Evolutionary conservation across 2,888 invertebrate species (phyloP), one percentile per base, ranked within the genome.

Genomic region (Dichetophora obliterata): DNA sequence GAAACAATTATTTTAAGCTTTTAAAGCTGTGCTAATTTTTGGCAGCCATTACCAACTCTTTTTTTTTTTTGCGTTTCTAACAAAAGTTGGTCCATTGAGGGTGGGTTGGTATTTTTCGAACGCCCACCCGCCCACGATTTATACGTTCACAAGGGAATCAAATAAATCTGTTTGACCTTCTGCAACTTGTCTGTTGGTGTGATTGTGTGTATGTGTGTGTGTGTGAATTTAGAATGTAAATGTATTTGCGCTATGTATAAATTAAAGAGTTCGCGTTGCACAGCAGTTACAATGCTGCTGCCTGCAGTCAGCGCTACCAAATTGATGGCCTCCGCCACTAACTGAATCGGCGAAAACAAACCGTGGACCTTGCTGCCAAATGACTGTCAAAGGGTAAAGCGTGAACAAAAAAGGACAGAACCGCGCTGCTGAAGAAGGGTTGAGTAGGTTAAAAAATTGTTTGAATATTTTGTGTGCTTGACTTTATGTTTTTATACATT

Each of bases 351-450:
- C 50, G 57, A 69, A 69, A 72, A 59, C 34, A 54, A 22, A 27
- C 5, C 59, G 50, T 14, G 70, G 24, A 71, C 31, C 81, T 79
- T 82, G 80, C 80, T 81, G 85, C 83, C 84, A 84, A 86, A 84
- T 85, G 83, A 83, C 82, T 80, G 86, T 63, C 34, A n/a, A 34
- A 77, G 24, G 75, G 77, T 27, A 54, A 48, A 8, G 19, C 9
- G 68, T 2, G 24, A 50, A 52, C n/a, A 68, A 57, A 75, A 14
- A 37, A 81, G 79, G 22, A 71, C 37, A 37, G 79, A 81, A 77
- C 78, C 78, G 82, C 82, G 78, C 80, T 31, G 50, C 27, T 37
- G 54, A 43, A 57, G 34, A 71, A 65, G 16, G 43, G 2, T 43
- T 11, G 43, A 8, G 8, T 37, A 1, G 43, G 43, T 11, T 43